These are phyloP conservation scores for Hozukius guyotensis DNA, from an alignment of 2,797 vertebrate species.

Conservation along the genomic window DNA sequence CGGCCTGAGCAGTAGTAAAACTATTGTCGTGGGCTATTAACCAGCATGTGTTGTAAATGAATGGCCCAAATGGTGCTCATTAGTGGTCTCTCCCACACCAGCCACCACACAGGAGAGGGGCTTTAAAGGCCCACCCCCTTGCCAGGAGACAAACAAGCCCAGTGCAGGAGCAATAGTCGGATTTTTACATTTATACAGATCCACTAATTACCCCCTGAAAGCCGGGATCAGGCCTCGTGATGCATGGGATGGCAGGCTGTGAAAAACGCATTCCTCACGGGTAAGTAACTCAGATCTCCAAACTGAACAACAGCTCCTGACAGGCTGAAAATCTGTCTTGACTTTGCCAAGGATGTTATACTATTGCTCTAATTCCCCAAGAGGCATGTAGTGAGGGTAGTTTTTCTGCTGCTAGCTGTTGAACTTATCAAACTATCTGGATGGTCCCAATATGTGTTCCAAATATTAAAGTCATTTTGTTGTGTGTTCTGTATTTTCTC, in stretches of 20 bases:
- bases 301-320: conserved; percentile 25
- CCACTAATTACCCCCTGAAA: conserved; percentile 41
- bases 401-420: not conserved
- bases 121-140: conserved; percentile 32
- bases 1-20: conserved; percentile 62
- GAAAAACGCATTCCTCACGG: conserved; percentile 47
- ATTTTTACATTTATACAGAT: conserved; percentile 48
- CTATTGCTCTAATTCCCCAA: not conserved
- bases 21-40: conserved; percentile 71
- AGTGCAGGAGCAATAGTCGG: conserved; percentile 30
- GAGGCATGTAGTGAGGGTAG: not conserved
- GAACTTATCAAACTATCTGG: not conserved
- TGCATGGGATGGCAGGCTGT: conserved; percentile 28
- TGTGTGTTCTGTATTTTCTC: not conserved
- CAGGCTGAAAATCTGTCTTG: conserved; percentile 27
- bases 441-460: not conserved
- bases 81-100: conserved; percentile 65
- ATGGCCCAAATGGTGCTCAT: conserved; percentile 76
- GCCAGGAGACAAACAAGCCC: conserved; percentile 55
- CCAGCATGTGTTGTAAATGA: conserved; percentile 77
- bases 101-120: conserved; percentile 49
- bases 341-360: conserved; percentile 12
- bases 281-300: conserved; percentile 16
- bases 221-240: conserved; percentile 20
- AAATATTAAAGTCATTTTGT: conserved; percentile 4